Conservation (phyloP, 2,113 vertebrate genomes). For the Pipa parva region DNA sequence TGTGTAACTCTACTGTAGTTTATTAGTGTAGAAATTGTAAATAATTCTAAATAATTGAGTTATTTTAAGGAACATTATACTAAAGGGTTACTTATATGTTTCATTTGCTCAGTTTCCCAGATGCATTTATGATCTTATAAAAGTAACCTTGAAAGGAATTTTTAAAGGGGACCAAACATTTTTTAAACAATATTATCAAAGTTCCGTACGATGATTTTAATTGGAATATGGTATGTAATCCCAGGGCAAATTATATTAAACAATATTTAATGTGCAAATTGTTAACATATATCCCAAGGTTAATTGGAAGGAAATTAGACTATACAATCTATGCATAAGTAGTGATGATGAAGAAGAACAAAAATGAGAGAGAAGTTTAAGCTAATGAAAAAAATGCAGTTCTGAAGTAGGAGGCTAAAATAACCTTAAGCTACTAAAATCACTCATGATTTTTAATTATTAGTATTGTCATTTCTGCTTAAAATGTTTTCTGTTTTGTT, state of each 20-base stretch:
- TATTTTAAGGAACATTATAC: not conserved
- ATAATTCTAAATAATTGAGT: no score
- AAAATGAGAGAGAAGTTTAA: not conserved
- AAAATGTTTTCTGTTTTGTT: no score
- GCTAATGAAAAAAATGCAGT: no score
- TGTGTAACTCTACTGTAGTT: no score
- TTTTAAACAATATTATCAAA: not conserved
- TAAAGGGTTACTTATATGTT: not conserved
- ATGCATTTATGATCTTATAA: not conserved
- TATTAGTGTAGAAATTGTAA: no score
- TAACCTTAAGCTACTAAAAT: no score
- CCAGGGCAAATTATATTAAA: not conserved
- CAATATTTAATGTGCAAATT: not conserved
- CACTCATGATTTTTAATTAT: no score
- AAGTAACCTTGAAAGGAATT: not conserved
- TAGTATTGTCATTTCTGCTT: no score
- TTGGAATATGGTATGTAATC: not conserved
- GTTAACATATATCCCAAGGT: not conserved
- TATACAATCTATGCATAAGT: not conserved
- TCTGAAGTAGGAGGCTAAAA: no score
- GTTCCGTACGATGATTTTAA: not conserved
- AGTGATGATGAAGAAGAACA: not conserved
- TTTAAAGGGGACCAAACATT: not conserved
- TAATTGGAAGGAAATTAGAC: constrained; percentile 1
- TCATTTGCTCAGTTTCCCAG: not conserved